Evolutionary conservation across 2,888 invertebrate species (phyloP), one percentile per base, ranked within the genome.

Genomic region (Sphaerophoria rueppellii): DNA sequence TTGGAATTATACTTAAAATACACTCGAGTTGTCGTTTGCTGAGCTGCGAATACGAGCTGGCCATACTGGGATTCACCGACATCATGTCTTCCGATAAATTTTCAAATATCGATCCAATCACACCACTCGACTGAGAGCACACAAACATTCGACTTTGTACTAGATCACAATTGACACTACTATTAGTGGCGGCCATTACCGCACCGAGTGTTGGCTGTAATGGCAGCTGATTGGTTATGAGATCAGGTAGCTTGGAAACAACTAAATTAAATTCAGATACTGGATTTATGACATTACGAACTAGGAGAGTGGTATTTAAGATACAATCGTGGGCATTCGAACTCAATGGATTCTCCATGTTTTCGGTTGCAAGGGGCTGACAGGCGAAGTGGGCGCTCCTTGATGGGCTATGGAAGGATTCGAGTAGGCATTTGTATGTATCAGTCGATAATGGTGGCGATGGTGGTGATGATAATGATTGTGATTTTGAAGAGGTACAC

Each of bases 371-470:
- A 11, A 50, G n/a, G 73, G 80, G 24, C 7, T 83, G 87, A 79
- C 90, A 90, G 7, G 72, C 65, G 85, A 89, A 90, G 48, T 87
- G 78, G 63, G 89, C 89, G 71, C 86, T 88, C 50, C 88, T 86
- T 70, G 86, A 87, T 57, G 67, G 24, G 50, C 79, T 63, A 71
- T 89, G 87, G 88, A 89, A 88, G 87, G 88, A 87, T 78, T 90
- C 89, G 86, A 89, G 88, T 87, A 88, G 88, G 86, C 90, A 91
- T 76, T 88, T 91, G 90, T 91, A 91, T 90, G 90, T 89, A 60
- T 88, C 87, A 76, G 82, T 86, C 82, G 82, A 34, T 70, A 52
- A 43, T 43, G 40, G 12, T 43, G 57, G 16, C 46, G 58, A 7
- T 63, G 61, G 12, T 24, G 63, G n/a, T 60, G 65, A 40, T 32